A percentile compares a stretch with the other conserved stretches of the same genome.
phyloP scores from a whole-genome alignment of 1,140 invertebrate genomes.

The Medauroidea extradentata region DNA sequence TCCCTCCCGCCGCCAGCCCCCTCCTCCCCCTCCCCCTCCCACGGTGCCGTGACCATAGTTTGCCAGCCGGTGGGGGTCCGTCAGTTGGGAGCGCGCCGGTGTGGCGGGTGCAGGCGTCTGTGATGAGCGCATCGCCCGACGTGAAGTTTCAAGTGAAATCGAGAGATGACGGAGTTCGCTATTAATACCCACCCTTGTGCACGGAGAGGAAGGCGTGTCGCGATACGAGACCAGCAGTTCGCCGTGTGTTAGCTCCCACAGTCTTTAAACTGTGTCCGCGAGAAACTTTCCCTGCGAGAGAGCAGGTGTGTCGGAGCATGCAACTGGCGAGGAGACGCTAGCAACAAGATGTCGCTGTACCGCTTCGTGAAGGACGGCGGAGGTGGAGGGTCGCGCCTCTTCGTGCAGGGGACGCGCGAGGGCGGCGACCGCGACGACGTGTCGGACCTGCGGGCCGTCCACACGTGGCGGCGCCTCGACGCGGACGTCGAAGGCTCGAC shows the following conservation, averaged over 20 bases:
- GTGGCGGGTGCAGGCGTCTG: too few relatives aligned
- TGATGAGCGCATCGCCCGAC: too few relatives aligned
- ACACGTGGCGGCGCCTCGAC: slow-evolving; percentile 74
- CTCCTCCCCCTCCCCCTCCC: background rate
- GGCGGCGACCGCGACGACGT: slow-evolving; percentile 53
- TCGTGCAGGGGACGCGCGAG: slow-evolving; percentile 72
- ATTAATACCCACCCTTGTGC: too few relatives aligned
- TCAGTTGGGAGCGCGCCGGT: background rate
- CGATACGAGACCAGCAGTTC: too few relatives aligned
- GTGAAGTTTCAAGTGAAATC: too few relatives aligned
- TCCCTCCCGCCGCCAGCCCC: background rate
- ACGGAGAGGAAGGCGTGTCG: too few relatives aligned
- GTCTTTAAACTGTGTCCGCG: too few relatives aligned
- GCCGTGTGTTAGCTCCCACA: too few relatives aligned
- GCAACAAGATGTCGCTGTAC: slow-evolving; percentile 61
- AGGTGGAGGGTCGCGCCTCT: slow-evolving; percentile 54
- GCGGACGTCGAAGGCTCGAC: slow-evolving; percentile 80
- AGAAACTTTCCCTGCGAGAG: too few relatives aligned
- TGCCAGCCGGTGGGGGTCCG: background rate
- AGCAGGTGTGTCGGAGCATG: too few relatives aligned
- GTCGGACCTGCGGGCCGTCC: slow-evolving; percentile 64
- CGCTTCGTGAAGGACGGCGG: slow-evolving; percentile 58
- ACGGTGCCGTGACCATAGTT: background rate
- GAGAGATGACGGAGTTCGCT: too few relatives aligned
- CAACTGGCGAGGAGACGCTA: too few relatives aligned